Percentiles rank a stretch among this genome's conserved stretches.
Evolutionary conservation across 2,888 invertebrate genomes (phyloP).

Genomic region (Deroplatys truncata): DNA sequence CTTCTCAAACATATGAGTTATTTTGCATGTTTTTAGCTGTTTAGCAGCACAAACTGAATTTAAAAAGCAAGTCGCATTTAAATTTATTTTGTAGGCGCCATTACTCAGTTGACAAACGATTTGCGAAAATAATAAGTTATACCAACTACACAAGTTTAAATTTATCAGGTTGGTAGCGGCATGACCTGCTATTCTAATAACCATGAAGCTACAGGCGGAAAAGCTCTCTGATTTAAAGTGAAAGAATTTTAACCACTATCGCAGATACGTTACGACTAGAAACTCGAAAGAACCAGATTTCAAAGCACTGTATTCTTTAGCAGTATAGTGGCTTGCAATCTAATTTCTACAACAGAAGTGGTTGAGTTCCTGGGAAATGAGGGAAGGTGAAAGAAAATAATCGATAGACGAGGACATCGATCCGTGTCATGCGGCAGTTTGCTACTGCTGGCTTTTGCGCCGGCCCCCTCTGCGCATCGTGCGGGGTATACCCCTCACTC

Average conservation of each 20-base stretch:
- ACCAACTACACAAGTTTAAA: not conserved
- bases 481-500: not conserved
- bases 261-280: not conserved
- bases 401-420: constrained; percentile 8
- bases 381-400: not conserved
- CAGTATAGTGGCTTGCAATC: not conserved
- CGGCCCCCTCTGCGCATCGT: not conserved
- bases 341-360: not conserved
- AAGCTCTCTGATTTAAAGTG: not conserved
- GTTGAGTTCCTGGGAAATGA: not conserved
- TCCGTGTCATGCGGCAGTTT: constrained; percentile 11
- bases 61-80: too few species aligned
- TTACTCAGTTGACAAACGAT: not conserved
- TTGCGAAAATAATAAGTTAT: not conserved
- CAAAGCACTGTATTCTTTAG: not conserved
- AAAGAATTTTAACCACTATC: not conserved
- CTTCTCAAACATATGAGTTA: too few species aligned
- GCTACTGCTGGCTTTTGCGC: constrained; percentile 12
- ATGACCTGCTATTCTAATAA: not conserved
- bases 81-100: not conserved
- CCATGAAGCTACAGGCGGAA: not conserved
- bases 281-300: not conserved
- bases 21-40: too few species aligned
- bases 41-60: too few species aligned
- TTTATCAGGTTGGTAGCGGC: not conserved